phyloP scores from a whole-genome alignment of 1,140 invertebrate genomes.

The Ptiloglossa arizonensis region DNA sequence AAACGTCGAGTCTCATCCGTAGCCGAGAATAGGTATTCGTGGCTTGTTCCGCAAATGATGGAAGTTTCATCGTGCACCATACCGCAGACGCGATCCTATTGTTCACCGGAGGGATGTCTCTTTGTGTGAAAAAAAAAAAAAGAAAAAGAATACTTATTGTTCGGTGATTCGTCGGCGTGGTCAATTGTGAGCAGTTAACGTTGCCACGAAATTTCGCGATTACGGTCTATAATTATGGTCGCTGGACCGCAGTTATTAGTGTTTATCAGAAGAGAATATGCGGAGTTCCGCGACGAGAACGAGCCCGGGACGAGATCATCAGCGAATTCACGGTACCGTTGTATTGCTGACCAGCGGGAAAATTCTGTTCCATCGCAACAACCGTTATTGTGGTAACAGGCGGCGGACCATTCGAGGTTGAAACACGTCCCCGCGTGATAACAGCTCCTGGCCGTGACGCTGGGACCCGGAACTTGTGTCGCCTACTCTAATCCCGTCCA shows the following conservation, averaged over 20 bases:
- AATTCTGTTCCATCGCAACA: constrained; percentile 9
- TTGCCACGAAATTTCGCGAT: not conserved
- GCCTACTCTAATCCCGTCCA: constrained; percentile 22
- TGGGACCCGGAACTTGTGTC: constrained; percentile 37
- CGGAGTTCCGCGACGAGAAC: not conserved
- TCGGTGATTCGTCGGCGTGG: not conserved
- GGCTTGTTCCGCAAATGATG: no score
- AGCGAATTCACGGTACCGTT: not conserved
- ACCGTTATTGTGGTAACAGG: constrained; percentile 33
- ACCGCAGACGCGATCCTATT: not conserved
- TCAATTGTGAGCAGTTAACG: not conserved
- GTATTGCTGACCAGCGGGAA: constrained; percentile 18
- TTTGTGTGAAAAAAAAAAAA: no score
- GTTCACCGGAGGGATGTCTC: no score
- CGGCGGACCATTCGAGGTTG: not conserved
- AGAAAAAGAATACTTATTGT: no score
- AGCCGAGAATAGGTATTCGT: no score
- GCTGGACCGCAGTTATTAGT: not conserved
- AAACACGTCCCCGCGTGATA: constrained; percentile 27
- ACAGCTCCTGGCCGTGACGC: constrained; percentile 25
- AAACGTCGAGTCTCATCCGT: no score
- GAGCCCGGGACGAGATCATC: not conserved
- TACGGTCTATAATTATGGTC: not conserved
- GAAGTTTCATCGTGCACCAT: no score
- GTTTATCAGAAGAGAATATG: constrained; percentile 2